These are phyloP conservation scores for Lamellibrachia luymesi DNA, from an alignment of 1,140 invertebrate genomes.

Conservation along the genomic window DNA sequence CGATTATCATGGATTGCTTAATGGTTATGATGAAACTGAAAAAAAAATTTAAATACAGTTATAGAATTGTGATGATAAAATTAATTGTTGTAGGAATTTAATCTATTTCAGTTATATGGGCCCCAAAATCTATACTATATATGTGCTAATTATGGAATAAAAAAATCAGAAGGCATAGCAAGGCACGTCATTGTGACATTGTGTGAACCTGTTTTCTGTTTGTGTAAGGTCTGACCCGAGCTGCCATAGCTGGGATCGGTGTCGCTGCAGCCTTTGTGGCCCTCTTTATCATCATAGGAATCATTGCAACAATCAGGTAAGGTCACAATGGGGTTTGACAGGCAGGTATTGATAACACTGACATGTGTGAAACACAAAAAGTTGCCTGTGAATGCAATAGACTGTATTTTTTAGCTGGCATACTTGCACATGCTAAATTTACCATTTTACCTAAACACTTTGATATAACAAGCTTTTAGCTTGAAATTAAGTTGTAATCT, in stretches of 20 bases:
- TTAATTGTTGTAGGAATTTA: too few relatives aligned
- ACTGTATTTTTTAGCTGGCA: background rate
- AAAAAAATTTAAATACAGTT: too few relatives aligned
- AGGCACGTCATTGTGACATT: too few relatives aligned
- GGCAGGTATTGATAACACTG: too few relatives aligned
- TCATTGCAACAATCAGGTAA: background rate
- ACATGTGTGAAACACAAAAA: too few relatives aligned
- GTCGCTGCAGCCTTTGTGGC: background rate
- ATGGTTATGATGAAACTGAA: too few relatives aligned
- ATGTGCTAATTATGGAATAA: too few relatives aligned
- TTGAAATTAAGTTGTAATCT: background rate
- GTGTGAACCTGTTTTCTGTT: background rate
- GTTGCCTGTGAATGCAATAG: background rate
- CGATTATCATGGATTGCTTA: too few relatives aligned
- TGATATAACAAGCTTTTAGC: background rate
- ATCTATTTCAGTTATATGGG: too few relatives aligned
- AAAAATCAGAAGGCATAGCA: too few relatives aligned
- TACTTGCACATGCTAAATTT: background rate
- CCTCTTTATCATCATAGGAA: background rate
- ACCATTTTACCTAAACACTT: background rate
- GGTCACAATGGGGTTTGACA: background rate
- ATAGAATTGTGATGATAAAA: too few relatives aligned
- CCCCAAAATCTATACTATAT: too few relatives aligned
- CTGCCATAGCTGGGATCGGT: background rate
- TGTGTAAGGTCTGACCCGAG: background rate